phyloP scores from a whole-genome alignment of 2,888 invertebrate species.

The Carpatolechia fugitivella region DNA sequence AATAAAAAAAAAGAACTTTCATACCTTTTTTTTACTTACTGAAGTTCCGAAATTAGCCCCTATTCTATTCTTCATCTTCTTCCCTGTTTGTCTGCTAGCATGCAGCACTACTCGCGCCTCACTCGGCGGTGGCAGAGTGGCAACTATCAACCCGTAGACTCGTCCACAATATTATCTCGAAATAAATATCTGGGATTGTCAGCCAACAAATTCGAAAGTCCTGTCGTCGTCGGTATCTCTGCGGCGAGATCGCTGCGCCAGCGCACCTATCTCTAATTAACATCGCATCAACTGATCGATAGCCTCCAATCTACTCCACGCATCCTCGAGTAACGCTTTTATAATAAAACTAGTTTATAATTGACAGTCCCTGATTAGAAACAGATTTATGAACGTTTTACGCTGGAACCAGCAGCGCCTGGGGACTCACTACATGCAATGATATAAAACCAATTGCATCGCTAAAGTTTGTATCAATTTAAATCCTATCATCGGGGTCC shows the following conservation, averaged over 20 bases:
- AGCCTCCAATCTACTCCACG: slow-evolving; percentile 23
- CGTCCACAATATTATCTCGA: slow-evolving; percentile 36
- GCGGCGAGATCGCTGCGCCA: slow-evolving; percentile 21
- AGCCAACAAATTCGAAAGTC: slow-evolving; percentile 55
- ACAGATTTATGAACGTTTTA: slow-evolving; percentile 13
- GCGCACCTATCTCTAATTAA: slow-evolving; percentile 60
- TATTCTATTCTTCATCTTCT: too few relatives aligned
- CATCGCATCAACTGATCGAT: slow-evolving; percentile 53
- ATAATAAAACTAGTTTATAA: slow-evolving; percentile 36
- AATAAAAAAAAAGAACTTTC: too few relatives aligned
- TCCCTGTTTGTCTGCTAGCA: too few relatives aligned
- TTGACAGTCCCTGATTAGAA: slow-evolving; percentile 47
- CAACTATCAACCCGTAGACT: not conserved
- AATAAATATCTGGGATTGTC: slow-evolving; percentile 47
- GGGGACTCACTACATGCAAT: not conserved
- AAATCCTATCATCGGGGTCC: too few relatives aligned
- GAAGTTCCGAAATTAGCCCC: too few relatives aligned
- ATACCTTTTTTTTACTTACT: too few relatives aligned
- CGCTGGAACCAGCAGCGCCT: not conserved
- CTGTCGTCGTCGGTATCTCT: slow-evolving; percentile 41
- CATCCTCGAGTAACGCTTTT: slow-evolving; percentile 25
- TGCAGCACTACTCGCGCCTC: too few relatives aligned
- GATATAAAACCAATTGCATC: not conserved
- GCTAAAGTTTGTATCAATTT: not conserved
- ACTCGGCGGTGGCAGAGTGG: not conserved